Evolutionary conservation across 2,797 vertebrate genomes (phyloP).

Genomic region (Channa striata): DNA sequence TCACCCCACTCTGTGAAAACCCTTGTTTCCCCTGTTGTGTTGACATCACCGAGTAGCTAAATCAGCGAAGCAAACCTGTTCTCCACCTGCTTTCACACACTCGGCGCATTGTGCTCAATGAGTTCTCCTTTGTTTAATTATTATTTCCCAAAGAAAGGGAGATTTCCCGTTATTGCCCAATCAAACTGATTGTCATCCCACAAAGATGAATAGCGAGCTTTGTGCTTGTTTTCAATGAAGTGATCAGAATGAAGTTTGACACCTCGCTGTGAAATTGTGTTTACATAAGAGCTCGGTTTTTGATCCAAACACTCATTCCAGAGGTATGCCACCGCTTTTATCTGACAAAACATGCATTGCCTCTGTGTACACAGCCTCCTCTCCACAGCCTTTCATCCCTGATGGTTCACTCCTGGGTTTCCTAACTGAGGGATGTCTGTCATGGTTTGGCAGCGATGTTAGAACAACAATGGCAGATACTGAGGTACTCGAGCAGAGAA

Average conservation of each 20-base stretch:
- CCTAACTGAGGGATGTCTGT: conserved; percentile 61
- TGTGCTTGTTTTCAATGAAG: conserved; percentile 65
- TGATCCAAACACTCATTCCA: conserved; percentile 67
- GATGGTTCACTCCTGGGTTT: conserved; percentile 61
- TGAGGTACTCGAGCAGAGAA: conserved; percentile 57
- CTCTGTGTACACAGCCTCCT: conserved; percentile 52
- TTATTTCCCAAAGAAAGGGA: conserved; percentile 71
- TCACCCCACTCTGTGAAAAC: conserved; percentile 52
- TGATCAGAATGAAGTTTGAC: conserved; percentile 64
- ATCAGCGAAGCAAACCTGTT: conserved; percentile 63
- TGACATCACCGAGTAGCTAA: conserved; percentile 61
- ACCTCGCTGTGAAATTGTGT: conserved; percentile 69
- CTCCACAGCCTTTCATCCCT: conserved; percentile 68
- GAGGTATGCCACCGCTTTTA: conserved; percentile 66
- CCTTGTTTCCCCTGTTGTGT: conserved; percentile 58
- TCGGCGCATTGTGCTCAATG: conserved; percentile 65
- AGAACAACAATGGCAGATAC: conserved; percentile 67
- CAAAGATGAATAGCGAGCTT: conserved; percentile 82
- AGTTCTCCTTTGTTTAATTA: conserved; percentile 78
- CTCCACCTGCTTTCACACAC: conserved; percentile 71
- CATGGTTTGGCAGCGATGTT: conserved; percentile 62
- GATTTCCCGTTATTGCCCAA: conserved; percentile 79
- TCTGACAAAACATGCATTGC: conserved; percentile 63
- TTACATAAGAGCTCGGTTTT: conserved; percentile 71
- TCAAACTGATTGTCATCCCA: conserved; percentile 69